These are phyloP conservation scores for Anoplopoma fimbria DNA, from an alignment of 2,113 vertebrate species.

Conservation along the genomic window DNA sequence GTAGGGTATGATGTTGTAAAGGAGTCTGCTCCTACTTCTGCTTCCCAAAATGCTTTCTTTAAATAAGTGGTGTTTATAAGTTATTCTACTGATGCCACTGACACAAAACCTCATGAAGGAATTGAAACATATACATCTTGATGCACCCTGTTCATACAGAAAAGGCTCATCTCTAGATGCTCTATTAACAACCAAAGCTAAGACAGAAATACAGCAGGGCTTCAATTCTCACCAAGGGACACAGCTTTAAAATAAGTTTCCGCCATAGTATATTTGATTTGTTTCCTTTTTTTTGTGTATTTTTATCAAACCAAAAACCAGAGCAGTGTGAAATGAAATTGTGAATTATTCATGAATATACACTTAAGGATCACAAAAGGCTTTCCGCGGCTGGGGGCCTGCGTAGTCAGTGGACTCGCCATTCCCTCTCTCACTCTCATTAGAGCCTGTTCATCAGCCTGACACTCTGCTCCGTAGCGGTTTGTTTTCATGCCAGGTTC, in stretches of 20 bases:
- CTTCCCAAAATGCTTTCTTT: constrained; percentile 21
- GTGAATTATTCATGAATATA: constrained; percentile 60
- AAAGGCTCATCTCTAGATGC: not conserved
- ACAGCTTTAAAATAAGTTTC: not conserved
- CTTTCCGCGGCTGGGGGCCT: constrained; percentile 10
- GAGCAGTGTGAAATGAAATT: constrained; percentile 41
- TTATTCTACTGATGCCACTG: constrained; percentile 10
- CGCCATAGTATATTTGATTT: constrained; percentile 34
- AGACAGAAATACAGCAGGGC: not conserved
- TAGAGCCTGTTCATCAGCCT: constrained; percentile 14
- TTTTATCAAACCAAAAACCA: constrained; percentile 42
- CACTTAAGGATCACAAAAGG: constrained; percentile 44
- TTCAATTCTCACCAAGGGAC: not conserved
- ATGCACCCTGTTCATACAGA: not conserved
- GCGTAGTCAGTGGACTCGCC: constrained; percentile 4
- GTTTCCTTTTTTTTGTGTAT: constrained; percentile 29
- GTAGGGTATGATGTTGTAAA: constrained; percentile 21
- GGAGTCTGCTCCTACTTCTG: constrained; percentile 4
- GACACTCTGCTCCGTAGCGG: constrained; percentile 10
- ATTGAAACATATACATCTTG: constrained; percentile 11
- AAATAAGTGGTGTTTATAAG: constrained; percentile 19
- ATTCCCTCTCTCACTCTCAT: constrained; percentile 3
- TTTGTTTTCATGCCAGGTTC: constrained; percentile 32
- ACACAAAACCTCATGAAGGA: constrained; percentile 20
- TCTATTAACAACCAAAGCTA: constrained; percentile 1